A percentile compares a stretch with the other conserved stretches of the same genome.
These are phyloP conservation scores for Orthonevra nobilis DNA, from an alignment of 2,888 invertebrate species.

Conservation along the genomic window DNA sequence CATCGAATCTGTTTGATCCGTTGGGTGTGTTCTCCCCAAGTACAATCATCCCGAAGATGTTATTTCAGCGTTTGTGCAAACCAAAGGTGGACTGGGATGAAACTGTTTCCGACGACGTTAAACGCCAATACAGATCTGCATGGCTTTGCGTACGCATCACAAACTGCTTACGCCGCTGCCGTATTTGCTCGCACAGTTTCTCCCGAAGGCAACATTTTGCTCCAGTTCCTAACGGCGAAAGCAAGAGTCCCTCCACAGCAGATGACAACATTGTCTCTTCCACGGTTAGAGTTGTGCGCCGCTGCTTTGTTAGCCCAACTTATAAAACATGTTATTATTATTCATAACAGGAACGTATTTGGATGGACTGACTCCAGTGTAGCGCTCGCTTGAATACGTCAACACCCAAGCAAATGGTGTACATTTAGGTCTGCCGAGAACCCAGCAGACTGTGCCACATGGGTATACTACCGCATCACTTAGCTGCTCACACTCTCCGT, in stretches of 20 bases:
- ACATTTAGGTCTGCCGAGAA: neutral
- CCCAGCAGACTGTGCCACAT: neutral
- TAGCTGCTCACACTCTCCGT: neutral
- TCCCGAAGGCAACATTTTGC: constrained; percentile 4
- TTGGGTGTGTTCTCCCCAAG: constrained; percentile 20
- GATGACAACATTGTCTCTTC: constrained; percentile 8
- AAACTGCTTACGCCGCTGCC: constrained; percentile 34
- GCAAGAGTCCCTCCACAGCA: constrained; percentile 26
- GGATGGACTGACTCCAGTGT: constrained; percentile 38
- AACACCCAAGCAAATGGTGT: constrained; percentile 18
- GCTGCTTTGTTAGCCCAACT: constrained; percentile 12
- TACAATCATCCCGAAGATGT: constrained; percentile 30
- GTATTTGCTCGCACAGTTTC: constrained; percentile 17
- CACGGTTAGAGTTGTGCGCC: constrained; percentile 8
- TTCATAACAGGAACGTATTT: neutral
- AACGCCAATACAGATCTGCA: constrained; percentile 12
- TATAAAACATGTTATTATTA: neutral
- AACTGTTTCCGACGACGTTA: constrained; percentile 8
- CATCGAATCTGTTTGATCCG: constrained; percentile 15
- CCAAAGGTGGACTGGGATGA: constrained; percentile 28
- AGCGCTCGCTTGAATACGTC: constrained; percentile 32
- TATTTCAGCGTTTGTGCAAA: constrained; percentile 23
- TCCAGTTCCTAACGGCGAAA: constrained; percentile 15
- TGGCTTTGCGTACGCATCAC: constrained; percentile 27
- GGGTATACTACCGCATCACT: constrained; percentile 9